These are phyloP conservation scores for Drosophila arawakana DNA, from an alignment of 1,140 invertebrate species.

Conservation along the genomic window DNA sequence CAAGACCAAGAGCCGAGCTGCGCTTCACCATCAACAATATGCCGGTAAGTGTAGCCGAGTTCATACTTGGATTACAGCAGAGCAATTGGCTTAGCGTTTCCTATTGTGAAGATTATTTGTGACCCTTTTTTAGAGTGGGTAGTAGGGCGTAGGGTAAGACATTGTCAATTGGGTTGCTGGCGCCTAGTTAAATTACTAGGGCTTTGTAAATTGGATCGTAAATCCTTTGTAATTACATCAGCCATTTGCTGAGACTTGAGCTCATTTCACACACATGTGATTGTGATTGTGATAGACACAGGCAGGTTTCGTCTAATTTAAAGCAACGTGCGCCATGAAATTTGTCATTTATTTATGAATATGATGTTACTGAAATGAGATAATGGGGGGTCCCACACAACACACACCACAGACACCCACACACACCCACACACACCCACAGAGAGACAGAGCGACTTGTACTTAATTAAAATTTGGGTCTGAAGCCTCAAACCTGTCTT, in stretches of 20 bases:
- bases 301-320: constrained; percentile 48
- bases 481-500: constrained; percentile 17
- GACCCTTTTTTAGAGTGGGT: constrained; percentile 1
- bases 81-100: constrained; percentile 8
- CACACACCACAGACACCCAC: background rate
- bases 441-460: constrained; percentile 37
- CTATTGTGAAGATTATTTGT: background rate
- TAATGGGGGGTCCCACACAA: background rate
- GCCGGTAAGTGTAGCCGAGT: constrained; percentile 87
- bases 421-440: too few relatives aligned
- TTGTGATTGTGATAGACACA: constrained; percentile 18
- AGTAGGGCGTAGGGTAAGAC: background rate
- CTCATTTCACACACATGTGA: constrained; percentile 48
- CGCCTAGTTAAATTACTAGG: constrained; percentile 71
- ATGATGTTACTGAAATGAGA: constrained; percentile 68
- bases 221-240: constrained; percentile 75
- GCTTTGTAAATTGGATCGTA: constrained; percentile 65
- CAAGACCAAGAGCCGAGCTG: constrained; percentile 88
- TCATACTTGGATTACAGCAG: background rate
- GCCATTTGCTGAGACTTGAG: constrained; percentile 37
- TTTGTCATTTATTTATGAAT: constrained; percentile 81
- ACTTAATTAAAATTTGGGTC: constrained; percentile 75
- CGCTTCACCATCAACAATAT: constrained; percentile 91
- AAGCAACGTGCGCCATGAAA: constrained; percentile 56
- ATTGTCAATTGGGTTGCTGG: background rate